phyloP scores from a whole-genome alignment of 2,113 vertebrate genomes.

The Hippocampus zosterae region DNA sequence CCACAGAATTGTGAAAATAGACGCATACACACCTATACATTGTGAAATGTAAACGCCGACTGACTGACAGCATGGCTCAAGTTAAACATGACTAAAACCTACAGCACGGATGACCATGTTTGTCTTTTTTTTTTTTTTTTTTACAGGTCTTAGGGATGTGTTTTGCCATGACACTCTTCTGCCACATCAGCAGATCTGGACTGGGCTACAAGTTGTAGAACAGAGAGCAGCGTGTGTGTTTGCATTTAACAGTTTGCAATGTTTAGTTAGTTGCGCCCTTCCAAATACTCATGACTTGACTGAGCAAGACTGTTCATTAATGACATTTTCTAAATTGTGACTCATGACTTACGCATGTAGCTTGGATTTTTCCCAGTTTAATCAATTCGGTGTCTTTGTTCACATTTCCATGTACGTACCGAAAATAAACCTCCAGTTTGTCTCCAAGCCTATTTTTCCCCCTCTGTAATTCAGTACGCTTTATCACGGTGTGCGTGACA shows the following conservation, averaged over 20 bases:
- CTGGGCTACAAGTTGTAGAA: conserved; percentile 70
- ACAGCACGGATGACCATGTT: neutral
- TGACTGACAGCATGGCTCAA: neutral
- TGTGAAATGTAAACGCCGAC: neutral
- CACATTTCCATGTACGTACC: neutral
- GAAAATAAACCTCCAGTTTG: conserved; percentile 2
- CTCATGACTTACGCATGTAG: neutral
- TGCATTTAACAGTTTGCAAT: neutral
- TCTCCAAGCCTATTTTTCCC: neutral
- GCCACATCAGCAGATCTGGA: conserved; percentile 72
- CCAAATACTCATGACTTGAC: neutral
- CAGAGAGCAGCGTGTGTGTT: neutral
- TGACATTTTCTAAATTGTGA: neutral
- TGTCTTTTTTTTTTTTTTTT: neutral
- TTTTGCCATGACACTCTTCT: conserved; percentile 77
- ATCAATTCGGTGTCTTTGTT: neutral
- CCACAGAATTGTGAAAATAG: too few species aligned
- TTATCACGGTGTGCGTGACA: too few species aligned
- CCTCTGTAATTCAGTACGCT: too few species aligned
- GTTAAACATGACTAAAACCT: neutral
- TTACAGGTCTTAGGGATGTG: conserved; percentile 77
- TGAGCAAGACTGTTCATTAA: neutral
- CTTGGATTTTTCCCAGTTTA: neutral
- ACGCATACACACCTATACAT: too few species aligned
- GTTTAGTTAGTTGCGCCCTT: conserved; percentile 12